Conservation (phyloP, 2,113 vertebrate genomes). For the Carassius auratus region DNA sequence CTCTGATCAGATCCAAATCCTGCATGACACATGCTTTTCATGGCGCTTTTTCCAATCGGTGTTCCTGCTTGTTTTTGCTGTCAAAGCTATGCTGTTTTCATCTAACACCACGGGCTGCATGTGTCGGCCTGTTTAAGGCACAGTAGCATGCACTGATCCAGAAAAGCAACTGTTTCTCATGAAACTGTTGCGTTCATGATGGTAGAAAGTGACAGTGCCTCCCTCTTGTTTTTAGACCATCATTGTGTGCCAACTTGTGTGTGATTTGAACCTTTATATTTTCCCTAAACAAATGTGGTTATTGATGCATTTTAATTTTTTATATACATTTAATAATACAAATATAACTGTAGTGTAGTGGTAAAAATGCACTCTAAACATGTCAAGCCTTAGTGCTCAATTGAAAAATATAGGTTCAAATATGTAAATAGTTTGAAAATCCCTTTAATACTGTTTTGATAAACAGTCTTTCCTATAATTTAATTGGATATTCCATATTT, state of each 20-base stretch:
- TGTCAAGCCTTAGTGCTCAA: background rate
- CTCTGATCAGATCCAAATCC: background rate
- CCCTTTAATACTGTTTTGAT: background rate
- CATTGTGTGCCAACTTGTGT: background rate
- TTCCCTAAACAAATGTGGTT: background rate
- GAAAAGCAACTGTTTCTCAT: background rate
- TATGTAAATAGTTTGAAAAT: background rate
- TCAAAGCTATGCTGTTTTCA: background rate
- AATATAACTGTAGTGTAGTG: background rate
- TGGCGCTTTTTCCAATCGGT: slow-evolving; percentile 5
- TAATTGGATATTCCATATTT: background rate
- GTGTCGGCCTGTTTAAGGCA: background rate
- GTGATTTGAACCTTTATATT: background rate
- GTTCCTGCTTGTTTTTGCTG: slow-evolving; percentile 14
- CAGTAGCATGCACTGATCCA: background rate
- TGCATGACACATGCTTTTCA: background rate
- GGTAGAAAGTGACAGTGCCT: background rate
- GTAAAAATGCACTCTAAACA: background rate
- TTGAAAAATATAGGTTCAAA: background rate
- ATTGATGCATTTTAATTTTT: background rate
- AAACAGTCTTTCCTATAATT: background rate
- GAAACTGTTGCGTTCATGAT: background rate
- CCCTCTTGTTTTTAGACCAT: background rate
- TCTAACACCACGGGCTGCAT: background rate
- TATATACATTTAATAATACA: background rate